These are phyloP conservation scores for Marronus borbonicus DNA, from an alignment of 2,888 invertebrate genomes.

Conservation along the genomic window DNA sequence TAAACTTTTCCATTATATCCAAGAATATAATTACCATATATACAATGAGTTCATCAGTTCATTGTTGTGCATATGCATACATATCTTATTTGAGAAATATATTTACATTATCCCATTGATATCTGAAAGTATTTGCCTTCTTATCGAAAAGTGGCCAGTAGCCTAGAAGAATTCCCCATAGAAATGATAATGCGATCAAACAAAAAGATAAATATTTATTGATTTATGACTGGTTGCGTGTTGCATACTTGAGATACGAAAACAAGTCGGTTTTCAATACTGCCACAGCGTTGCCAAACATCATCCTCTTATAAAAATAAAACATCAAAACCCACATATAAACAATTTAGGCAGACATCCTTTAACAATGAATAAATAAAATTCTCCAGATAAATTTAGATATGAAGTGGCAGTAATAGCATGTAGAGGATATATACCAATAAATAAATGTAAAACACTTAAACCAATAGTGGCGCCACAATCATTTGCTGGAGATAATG, in stretches of 20 bases:
- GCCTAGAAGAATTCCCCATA: slow-evolving; percentile 39
- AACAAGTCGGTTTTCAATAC: slow-evolving; percentile 10
- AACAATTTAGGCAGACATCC: neutral
- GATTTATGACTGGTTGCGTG: slow-evolving; percentile 29
- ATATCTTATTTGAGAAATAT: slow-evolving; percentile 29
- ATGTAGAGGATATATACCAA: neutral
- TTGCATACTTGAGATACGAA: slow-evolving; percentile 11
- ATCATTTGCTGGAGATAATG: neutral
- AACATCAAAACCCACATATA: neutral
- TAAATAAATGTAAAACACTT: neutral
- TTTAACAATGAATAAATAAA: slow-evolving; percentile 1
- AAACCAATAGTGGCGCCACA: neutral
- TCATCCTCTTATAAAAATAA: neutral
- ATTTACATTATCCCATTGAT: slow-evolving; percentile 23
- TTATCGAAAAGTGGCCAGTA: slow-evolving; percentile 22
- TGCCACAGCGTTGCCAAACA: slow-evolving; percentile 6
- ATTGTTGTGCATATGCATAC: neutral
- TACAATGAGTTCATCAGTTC: neutral
- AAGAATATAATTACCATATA: neutral
- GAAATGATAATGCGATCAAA: slow-evolving; percentile 37
- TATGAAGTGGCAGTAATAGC: neutral
- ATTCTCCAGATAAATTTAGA: slow-evolving; percentile 3
- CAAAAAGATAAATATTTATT: slow-evolving; percentile 39
- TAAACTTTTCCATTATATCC: neutral
- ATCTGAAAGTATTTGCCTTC: slow-evolving; percentile 5